These are phyloP conservation scores for Psylliodes chrysocephalus DNA, from an alignment of 2,888 invertebrate species.

Conservation along the genomic window DNA sequence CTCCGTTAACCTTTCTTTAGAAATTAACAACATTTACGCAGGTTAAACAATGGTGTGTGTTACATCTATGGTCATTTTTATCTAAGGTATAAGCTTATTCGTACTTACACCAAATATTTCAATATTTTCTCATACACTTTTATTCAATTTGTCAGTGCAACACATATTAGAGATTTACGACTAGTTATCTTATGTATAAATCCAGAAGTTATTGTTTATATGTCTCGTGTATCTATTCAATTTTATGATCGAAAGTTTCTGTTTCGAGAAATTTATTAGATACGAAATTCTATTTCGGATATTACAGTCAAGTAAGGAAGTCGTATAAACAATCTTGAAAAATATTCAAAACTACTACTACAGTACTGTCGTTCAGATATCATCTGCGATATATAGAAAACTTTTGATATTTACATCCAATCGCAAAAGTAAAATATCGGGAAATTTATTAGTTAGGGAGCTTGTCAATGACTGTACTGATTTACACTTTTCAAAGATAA, in stretches of 20 bases:
- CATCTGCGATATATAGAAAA: conserved; percentile 18
- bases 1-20: too few species aligned
- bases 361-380: conserved; percentile 13
- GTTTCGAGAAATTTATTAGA: conserved; percentile 13
- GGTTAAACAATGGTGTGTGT: too few species aligned
- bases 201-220: neutral
- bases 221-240: neutral
- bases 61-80: too few species aligned
- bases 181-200: neutral
- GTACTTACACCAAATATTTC: too few species aligned
- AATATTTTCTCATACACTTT: too few species aligned
- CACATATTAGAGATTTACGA: neutral
- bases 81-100: too few species aligned
- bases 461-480: too few species aligned
- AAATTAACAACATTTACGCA: too few species aligned
- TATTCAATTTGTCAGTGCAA: too few species aligned
- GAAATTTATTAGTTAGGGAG: neutral
- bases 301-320: conserved; percentile 32
- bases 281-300: conserved; percentile 35
- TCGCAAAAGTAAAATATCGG: conserved; percentile 17
- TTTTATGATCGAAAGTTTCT: conserved; percentile 5
- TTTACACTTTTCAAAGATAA: too few species aligned
- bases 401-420: conserved; percentile 24
- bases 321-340: conserved; percentile 30
- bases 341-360: too few species aligned